Evolutionary conservation across 2,888 invertebrate genomes (phyloP).

Genomic region (Lithophane socia): DNA sequence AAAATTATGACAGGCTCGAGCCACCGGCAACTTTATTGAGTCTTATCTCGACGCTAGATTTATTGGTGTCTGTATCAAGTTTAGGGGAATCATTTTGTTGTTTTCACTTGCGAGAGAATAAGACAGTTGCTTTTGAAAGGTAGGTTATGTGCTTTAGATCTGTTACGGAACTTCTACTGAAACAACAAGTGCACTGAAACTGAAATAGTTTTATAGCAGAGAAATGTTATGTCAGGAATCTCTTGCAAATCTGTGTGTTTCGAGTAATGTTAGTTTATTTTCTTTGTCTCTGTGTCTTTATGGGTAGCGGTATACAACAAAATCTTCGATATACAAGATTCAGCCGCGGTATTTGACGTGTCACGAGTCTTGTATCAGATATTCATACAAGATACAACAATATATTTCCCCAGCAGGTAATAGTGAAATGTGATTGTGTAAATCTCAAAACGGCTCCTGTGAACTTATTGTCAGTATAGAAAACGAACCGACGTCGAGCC

Average conservation of each 20-base stretch:
- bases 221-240: constrained; percentile 44
- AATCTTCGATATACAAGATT: constrained; percentile 26
- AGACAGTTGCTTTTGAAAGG: constrained; percentile 58
- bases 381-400: constrained; percentile 47
- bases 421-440: constrained; percentile 65
- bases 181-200: constrained; percentile 53
- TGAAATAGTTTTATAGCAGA: constrained; percentile 55
- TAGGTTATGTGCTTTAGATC: constrained; percentile 33
- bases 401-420: constrained; percentile 48
- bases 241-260: constrained; percentile 41
- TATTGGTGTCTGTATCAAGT: constrained; percentile 82
- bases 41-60: constrained; percentile 84
- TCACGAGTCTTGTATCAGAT: constrained; percentile 35
- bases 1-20: constrained; percentile 86
- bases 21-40: constrained; percentile 87
- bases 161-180: constrained; percentile 33
- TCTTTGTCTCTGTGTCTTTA: constrained; percentile 21
- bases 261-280: constrained; percentile 41
- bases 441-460: constrained; percentile 68
- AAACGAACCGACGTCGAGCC: constrained; percentile 66
- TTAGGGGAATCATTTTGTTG: constrained; percentile 79
- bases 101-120: constrained; percentile 73
- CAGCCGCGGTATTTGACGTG: constrained; percentile 22
- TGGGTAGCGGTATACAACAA: constrained; percentile 6
- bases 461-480: constrained; percentile 73